Evolutionary conservation across 2,797 vertebrate species (phyloP).

Genomic region (Coregonus sp.): DNA sequence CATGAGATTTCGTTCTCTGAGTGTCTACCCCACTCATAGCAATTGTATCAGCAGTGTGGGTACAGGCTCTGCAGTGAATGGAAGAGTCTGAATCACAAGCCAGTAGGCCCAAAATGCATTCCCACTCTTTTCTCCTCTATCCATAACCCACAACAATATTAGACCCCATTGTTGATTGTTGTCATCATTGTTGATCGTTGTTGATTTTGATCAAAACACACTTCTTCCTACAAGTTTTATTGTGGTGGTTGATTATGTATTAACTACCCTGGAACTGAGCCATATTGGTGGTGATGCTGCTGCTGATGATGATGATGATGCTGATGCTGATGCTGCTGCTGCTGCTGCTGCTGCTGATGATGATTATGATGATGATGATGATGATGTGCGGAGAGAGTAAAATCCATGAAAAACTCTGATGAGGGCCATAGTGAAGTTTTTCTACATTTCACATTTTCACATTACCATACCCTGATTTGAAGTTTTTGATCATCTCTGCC

Average conservation of each 20-base stretch:
- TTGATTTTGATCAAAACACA: constrained; percentile 32
- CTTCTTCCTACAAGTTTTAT: constrained; percentile 45
- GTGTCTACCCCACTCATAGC: not conserved
- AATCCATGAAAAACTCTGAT: not conserved
- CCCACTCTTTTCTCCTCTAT: constrained; percentile 42
- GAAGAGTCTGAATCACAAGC: constrained; percentile 40
- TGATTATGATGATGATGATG: not conserved
- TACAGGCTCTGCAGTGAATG: constrained; percentile 33
- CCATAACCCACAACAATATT: constrained; percentile 60
- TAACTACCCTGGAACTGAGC: constrained; percentile 25
- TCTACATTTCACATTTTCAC: not conserved
- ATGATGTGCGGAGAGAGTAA: not conserved
- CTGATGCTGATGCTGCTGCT: not conserved
- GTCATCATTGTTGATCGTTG: constrained; percentile 34
- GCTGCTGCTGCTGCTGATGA: not conserved
- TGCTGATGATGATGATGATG: not conserved
- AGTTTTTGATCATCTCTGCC: not conserved
- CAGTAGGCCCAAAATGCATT: constrained; percentile 54
- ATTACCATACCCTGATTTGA: not conserved
- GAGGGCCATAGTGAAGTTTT: too few species aligned
- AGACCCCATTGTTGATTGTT: constrained; percentile 53
- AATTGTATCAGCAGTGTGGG: constrained; percentile 53
- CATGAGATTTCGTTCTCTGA: constrained; percentile 23
- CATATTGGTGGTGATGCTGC: constrained; percentile 11
- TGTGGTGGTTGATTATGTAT: constrained; percentile 37